Evolutionary conservation across 2,888 invertebrate genomes (phyloP).

Genomic region (Caenorhabditis zanzibari): DNA sequence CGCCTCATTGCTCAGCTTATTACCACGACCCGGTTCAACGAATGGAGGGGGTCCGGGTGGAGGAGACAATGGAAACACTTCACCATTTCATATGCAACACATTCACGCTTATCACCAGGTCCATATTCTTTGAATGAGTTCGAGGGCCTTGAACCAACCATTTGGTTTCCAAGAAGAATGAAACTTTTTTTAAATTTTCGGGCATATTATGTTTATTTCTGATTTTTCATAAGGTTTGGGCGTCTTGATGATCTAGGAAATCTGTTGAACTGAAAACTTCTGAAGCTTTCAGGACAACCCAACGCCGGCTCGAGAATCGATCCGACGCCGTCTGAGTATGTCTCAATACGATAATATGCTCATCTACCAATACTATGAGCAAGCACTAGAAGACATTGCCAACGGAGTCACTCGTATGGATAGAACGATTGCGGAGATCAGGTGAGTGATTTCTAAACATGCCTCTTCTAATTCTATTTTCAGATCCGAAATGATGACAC

Average conservation of each 20-base stretch:
- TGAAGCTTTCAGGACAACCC: constrained; percentile 67
- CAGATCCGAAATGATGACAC: constrained; percentile 78
- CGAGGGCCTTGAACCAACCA: no score
- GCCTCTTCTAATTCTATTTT: constrained; percentile 11
- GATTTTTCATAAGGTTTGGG: no score
- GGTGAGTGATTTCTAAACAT: constrained; percentile 60
- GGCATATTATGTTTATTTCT: no score
- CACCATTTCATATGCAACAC: constrained; percentile 69
- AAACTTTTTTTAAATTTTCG: no score
- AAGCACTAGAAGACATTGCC: constrained; percentile 79
- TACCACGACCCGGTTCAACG: constrained; percentile 56
- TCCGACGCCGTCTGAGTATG: constrained; percentile 78
- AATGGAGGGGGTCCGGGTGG: constrained; percentile 31
- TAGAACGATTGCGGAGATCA: constrained; percentile 75
- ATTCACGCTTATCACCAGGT: constrained; percentile 68
- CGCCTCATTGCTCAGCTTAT: constrained; percentile 67
- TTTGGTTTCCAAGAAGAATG: no score
- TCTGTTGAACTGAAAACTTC: no score
- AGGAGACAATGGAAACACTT: constrained; percentile 35
- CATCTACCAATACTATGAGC: constrained; percentile 81
- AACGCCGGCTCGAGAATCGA: constrained; percentile 69
- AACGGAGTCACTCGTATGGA: constrained; percentile 76
- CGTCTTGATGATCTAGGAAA: no score
- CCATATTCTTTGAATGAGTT: neutral
- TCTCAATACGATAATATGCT: constrained; percentile 82